Conservation (phyloP, 1,140 invertebrate species). For the Globodera rostochiensis region DNA sequence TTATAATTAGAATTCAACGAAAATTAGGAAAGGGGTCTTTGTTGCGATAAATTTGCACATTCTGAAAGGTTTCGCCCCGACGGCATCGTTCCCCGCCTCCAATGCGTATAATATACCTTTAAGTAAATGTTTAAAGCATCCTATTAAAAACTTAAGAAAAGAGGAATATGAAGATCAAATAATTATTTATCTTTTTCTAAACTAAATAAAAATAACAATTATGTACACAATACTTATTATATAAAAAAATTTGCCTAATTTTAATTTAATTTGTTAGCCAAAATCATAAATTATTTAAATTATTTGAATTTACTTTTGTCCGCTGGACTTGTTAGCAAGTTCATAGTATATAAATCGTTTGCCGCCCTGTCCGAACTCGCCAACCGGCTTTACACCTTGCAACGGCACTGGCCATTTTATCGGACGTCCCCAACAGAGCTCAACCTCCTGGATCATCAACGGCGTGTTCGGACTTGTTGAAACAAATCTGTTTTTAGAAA, state of each 20-base stretch:
- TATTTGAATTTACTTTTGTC: neutral
- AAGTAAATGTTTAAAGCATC: neutral
- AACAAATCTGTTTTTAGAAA: neutral
- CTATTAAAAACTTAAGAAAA: too few species aligned
- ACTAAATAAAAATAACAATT: too few species aligned
- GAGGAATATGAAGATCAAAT: too few species aligned
- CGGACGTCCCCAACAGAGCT: neutral
- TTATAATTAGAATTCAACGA: neutral
- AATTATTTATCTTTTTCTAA: too few species aligned
- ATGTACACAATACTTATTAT: too few species aligned
- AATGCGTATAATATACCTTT: neutral
- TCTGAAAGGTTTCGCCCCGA: neutral
- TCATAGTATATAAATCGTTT: neutral
- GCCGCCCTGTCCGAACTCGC: neutral
- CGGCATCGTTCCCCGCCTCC: neutral
- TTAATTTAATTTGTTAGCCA: too few species aligned
- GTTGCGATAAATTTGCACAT: constrained; percentile 3
- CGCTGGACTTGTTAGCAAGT: neutral
- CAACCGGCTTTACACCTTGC: neutral
- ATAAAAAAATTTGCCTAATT: too few species aligned
- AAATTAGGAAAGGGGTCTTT: neutral
- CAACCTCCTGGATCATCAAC: neutral
- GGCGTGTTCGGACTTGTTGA: neutral
- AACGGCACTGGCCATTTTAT: neutral
- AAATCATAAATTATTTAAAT: neutral